phyloP scores from a whole-genome alignment of 2,888 invertebrate species.

The Ectobius pallidus region DNA sequence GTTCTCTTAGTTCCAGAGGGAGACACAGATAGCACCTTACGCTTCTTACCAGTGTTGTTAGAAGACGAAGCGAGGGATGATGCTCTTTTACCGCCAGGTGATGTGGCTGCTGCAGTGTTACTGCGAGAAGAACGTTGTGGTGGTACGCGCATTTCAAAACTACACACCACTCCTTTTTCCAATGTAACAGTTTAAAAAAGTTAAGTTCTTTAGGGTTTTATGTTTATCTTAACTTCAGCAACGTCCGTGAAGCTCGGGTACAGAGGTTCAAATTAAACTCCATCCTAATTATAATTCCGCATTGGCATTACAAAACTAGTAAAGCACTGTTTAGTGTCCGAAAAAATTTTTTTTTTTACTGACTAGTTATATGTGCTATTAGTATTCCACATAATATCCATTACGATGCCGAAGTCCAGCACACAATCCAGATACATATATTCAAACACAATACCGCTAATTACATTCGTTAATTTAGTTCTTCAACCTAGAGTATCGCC shows the following conservation, averaged over 20 bases:
- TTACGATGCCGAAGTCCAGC: not conserved
- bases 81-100: not conserved
- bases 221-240: no score
- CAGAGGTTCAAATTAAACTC: no score
- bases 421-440: no score
- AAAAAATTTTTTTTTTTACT: no score
- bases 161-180: not conserved
- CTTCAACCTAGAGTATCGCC: not conserved
- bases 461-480: not conserved
- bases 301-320: no score
- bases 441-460: not conserved
- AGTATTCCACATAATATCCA: not conserved
- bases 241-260: no score
- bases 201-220: no score
- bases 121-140: conserved; percentile 20
- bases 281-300: no score
- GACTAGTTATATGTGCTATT: no score
- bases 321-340: no score
- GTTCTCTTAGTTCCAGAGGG: not conserved
- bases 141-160: conserved; percentile 20
- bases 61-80: not conserved
- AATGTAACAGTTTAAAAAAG: no score
- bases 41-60: not conserved
- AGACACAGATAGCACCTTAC: not conserved
- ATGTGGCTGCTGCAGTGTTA: conserved; percentile 2